Evolutionary conservation across 2,797 vertebrate genomes (phyloP).

Genomic region (Neosilurus mollespiculum): DNA sequence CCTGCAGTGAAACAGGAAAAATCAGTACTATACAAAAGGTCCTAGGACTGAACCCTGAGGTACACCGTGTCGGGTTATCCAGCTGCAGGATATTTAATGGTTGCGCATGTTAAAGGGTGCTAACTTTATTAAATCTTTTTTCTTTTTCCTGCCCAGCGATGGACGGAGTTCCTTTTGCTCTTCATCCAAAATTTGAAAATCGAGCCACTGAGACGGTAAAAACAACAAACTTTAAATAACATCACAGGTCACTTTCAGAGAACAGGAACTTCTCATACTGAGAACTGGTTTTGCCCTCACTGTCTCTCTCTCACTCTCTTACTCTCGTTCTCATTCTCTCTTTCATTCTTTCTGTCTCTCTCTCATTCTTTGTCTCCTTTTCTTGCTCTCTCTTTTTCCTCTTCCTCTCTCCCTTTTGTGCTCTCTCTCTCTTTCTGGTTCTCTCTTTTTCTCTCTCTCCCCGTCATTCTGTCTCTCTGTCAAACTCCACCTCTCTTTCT

Average conservation of each 20-base stretch:
- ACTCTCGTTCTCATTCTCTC: no score
- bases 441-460: no score
- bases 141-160: conserved; percentile 63
- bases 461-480: no score
- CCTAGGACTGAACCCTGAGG: background rate
- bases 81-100: background rate
- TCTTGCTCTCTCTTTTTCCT: no score
- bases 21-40: background rate
- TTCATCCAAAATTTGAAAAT: conserved; percentile 74
- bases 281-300: background rate
- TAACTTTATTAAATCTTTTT: background rate
- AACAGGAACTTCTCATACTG: background rate
- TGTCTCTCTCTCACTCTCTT: no score
- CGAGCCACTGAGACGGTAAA: conserved; percentile 61
- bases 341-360: no score
- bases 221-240: background rate
- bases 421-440: no score
- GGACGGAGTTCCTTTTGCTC: conserved; percentile 77
- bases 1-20: background rate
- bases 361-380: no score
- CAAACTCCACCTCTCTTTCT: no score
- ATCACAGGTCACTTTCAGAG: background rate
- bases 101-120: background rate
- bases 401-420: no score
- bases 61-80: background rate